Conservation (phyloP, 2,888 invertebrate species). For the Xylophagus ater region DNA sequence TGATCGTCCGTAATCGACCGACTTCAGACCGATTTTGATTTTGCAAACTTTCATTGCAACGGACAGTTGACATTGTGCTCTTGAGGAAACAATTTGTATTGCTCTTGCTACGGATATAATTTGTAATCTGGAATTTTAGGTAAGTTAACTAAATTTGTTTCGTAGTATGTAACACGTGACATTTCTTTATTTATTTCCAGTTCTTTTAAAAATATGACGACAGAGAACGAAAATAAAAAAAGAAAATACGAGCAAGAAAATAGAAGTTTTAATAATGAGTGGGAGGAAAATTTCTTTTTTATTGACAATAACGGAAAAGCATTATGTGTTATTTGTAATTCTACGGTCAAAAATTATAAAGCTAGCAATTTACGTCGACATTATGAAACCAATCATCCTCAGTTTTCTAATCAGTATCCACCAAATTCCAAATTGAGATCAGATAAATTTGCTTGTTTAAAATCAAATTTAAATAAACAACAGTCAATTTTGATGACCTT, state of each 20-base stretch:
- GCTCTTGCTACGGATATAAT: constrained; percentile 11
- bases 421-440: too few relatives aligned
- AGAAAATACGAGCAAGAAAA: too few relatives aligned
- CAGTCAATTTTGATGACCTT: constrained; percentile 4
- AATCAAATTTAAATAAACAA: constrained; percentile 6
- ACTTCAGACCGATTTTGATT: constrained; percentile 10
- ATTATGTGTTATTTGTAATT: neutral
- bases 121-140: constrained; percentile 12
- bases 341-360: neutral
- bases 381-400: too few relatives aligned
- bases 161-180: constrained; percentile 7
- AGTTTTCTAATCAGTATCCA: too few relatives aligned
- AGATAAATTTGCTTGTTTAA: neutral
- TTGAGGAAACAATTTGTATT: constrained; percentile 11
- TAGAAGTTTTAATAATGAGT: neutral
- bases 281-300: neutral
- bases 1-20: constrained; percentile 3
- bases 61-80: constrained; percentile 13
- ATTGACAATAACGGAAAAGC: neutral
- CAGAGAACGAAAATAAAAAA: too few relatives aligned
- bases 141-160: constrained; percentile 14
- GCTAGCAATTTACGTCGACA: too few relatives aligned
- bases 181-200: too few relatives aligned
- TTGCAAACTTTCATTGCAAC: constrained; percentile 12
- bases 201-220: too few relatives aligned